Evolutionary conservation across 53 echinoderm and acorn worm species (phyloP), one percentile per base, ranked within the genome.

Genomic region (Hippasteria phrygiana): DNA sequence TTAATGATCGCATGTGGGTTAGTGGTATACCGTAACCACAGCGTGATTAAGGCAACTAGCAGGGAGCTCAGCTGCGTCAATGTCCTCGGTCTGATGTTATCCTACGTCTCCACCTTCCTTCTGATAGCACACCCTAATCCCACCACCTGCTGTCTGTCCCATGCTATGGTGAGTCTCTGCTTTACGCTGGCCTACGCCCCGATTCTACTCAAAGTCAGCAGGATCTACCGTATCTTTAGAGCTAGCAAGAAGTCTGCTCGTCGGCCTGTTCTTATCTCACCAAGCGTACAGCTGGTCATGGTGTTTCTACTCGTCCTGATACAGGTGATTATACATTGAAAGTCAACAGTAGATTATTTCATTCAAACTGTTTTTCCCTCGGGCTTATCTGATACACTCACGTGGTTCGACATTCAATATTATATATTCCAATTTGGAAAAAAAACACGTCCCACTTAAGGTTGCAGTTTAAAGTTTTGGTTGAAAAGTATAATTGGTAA

Each of bases 1-100:
- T 4, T 51, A 0, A 1, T 87, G 17, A 50, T 86, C 17, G 64
- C 74, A 7, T n/a, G 13, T 46, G 77, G 86, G 24, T 26, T 84
- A 14, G 29, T 71, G 36, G 18, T 37, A 26, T 71, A 93, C 47
- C 36, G 87, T 5, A 53, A 90, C 39, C 90, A 90, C 81, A 40
- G 50, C 12, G 45, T 93, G 22, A 93, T 93, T 54, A 93, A 93
- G 41, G 93, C 93, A 37, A 79, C 87, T 4, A 90, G 93, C 18
- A 79, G 93, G 20, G 93, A 93, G 67, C 67, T 93, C 7, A 83
- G 90, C 62, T 69, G 29, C 32, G 80, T 93, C 66, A 87, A 79
- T 11, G 47, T 93, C 53, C 37, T 87, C 17, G 93, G 93, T 5
- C 27, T 93, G 32, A 73, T 71, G 33, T 46, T 93, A 47, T 59